These are phyloP conservation scores for Rhinoderma darwinii DNA, from an alignment of 2,113 vertebrate genomes.

Conservation along the genomic window DNA sequence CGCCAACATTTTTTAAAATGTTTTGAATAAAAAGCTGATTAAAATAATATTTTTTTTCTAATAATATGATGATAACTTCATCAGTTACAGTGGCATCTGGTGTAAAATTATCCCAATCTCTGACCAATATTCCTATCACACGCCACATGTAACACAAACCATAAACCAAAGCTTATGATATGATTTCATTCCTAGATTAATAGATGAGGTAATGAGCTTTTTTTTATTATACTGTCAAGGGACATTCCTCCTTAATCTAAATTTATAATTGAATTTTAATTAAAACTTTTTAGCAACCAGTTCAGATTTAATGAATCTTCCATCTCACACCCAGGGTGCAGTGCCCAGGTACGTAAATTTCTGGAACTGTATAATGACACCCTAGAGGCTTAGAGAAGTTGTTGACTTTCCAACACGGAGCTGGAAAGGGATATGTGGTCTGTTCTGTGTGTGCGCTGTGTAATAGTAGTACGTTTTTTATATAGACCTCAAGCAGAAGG, in stretches of 20 bases:
- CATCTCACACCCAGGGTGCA: not conserved
- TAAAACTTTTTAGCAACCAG: conserved; percentile 36
- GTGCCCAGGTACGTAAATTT: not conserved
- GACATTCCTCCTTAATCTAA: conserved; percentile 12
- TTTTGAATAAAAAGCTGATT: too few relatives aligned
- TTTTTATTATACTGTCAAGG: conserved; percentile 1
- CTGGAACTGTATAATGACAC: not conserved
- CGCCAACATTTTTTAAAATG: too few relatives aligned
- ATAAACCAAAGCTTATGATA: not conserved
- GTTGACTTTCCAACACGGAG: not conserved
- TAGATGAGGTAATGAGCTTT: conserved; percentile 33
- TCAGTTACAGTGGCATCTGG: not conserved
- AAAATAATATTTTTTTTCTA: too few relatives aligned
- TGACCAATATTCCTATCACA: not conserved
- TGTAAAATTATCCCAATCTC: not conserved
- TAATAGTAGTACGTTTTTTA: too few relatives aligned
- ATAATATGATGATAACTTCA: too few relatives aligned
- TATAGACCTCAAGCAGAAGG: too few relatives aligned
- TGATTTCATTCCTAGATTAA: conserved; percentile 23
- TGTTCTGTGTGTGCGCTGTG: not conserved
- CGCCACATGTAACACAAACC: not conserved
- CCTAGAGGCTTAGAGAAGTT: not conserved
- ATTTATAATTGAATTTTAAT: conserved; percentile 49
- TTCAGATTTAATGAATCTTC: conserved; percentile 26
- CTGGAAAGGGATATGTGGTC: not conserved